Percentiles rank a stretch among this genome's conserved stretches.
These are phyloP conservation scores for Tetraodon nigroviridis DNA, from an alignment of 2,113 vertebrate genomes.

Conservation along the genomic window DNA sequence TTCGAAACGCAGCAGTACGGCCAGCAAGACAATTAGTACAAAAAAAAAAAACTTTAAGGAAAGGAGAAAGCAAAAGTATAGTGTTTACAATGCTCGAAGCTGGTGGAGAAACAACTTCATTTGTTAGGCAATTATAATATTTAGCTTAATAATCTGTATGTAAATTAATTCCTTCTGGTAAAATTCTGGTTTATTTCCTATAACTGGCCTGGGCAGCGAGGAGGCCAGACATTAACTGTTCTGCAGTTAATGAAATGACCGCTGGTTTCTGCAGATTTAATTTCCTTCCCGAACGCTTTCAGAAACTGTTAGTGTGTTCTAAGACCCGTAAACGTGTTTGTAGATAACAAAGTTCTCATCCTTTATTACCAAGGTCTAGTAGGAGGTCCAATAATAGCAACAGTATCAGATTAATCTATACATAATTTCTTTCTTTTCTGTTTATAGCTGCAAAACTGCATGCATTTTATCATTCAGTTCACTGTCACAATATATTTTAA, in stretches of 20 bases:
- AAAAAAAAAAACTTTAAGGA: conserved; percentile 49
- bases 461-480: too few relatives aligned
- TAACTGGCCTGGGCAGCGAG: not conserved
- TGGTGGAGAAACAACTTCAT: not conserved
- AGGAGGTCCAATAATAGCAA: too few relatives aligned
- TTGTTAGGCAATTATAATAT: conserved; percentile 31
- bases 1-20: conserved; percentile 47
- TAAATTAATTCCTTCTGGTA: conserved; percentile 27
- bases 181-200: conserved; percentile 19
- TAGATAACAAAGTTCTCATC: not conserved
- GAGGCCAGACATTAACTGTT: not conserved
- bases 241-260: conserved; percentile 24
- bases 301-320: not conserved
- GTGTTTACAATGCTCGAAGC: conserved; percentile 38
- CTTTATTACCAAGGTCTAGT: not conserved
- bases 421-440: not conserved
- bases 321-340: not conserved
- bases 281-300: conserved; percentile 5
- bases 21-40: conserved; percentile 62
- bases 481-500: too few relatives aligned
- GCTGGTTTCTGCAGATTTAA: conserved; percentile 21
- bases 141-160: conserved; percentile 25
- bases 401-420: not conserved
- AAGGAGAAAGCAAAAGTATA: conserved; percentile 7
- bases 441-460: too few relatives aligned